Evolutionary conservation across 2,113 vertebrate species (phyloP), one percentile per base, ranked within the genome.

Genomic region (Sinocyclocheilus anophthalmus): DNA sequence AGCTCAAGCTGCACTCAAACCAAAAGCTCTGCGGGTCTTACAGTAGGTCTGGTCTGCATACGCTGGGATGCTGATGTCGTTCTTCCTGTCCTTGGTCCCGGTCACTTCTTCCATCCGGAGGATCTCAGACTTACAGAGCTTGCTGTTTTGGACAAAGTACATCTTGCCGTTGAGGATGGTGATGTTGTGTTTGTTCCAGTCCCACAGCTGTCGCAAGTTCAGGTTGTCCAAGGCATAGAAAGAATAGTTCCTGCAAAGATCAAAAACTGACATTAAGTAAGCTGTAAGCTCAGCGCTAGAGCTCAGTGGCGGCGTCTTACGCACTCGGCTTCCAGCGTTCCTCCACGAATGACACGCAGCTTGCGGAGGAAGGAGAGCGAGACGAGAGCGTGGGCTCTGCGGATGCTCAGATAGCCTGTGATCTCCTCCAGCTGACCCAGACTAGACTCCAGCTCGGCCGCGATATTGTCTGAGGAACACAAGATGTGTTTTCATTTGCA

Each of bases 211-310:
- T 1, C 96, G 93, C 37, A 99, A 93, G 87, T 99, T 99, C 94
- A 97, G 96, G 95, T 99, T 99, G 94, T 99, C 98, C 93, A 99
- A 88, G 0, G 97, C 97, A 0, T 97, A 97, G 93, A 99, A 98
- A 0, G 97, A 96, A 0, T 95, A 96, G 91, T 93, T 93, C 81
- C 98, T 99, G 84, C 5, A 2, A 83, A 42, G 8, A 81, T 57
- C 14, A 55, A 57, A 33, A 48, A 33, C 18, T 4, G 30, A 37
- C 30, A 69, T n/a, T 63, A 2, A 65, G 33, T 20, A 18, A 69
- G 7, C 18, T 33, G 65, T 8, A 33, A 70, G 30, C 24, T 33
- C 45, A 13, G 22, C 4, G 13, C 11, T n/a, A 14, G 7, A 26
- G 13, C 42, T 59, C 20, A 2, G 26, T 9, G 4, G 53, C 5